Base-by-base conservation (phyloP, 1,140 invertebrate genomes). In the Zaprionus lachaisei region DNA sequence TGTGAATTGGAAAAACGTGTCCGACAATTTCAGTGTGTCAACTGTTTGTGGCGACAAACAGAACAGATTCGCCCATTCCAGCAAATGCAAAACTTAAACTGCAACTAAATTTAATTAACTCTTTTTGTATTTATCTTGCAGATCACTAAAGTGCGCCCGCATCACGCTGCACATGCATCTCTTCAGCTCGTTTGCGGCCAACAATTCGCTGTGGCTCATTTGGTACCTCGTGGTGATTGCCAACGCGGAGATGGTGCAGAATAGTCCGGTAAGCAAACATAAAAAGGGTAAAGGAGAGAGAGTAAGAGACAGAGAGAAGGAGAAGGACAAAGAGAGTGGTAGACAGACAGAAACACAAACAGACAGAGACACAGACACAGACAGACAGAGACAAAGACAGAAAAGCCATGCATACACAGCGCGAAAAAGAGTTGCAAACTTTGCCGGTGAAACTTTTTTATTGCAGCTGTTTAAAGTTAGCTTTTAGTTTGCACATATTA, bases 121-220 rank as follows among this genome's bases (percentile, higher is more conserved):
- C 77, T 58, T 41, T 70, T 83, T 93, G 56, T 47, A 57, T 22
- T 41, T 34, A 3, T 64, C 67, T 34, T 65, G 15, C 94, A 96
- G 95, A 93, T 95, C 94, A 15, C 91, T 95, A 54, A 94, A 94
- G 89, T 98, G 97, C 93, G 96, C 97, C 9, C 94, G 98, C 71
- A 98, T 98, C 74, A 97, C 97, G 5, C 95, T 99, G 62, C 98
- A 99, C 93, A 98, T 98, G 95, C 98, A 99, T 93, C 94, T 99
- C 49, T 99, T 99, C 92, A 95, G 96, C 20, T 98, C 97, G 26
- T 98, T 98, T 93, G 97, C 97, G 7, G 94, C 96, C 57, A 98
- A 98, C 92, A 95, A 95, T 90, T 94, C 94, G 63, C 90, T 95
- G 71, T 96, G 95, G 95, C 93, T 95, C 73, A 79, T 94, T 74